Evolutionary conservation across 2,888 invertebrate species (phyloP).

Genomic region (Caenorhabditis becei): DNA sequence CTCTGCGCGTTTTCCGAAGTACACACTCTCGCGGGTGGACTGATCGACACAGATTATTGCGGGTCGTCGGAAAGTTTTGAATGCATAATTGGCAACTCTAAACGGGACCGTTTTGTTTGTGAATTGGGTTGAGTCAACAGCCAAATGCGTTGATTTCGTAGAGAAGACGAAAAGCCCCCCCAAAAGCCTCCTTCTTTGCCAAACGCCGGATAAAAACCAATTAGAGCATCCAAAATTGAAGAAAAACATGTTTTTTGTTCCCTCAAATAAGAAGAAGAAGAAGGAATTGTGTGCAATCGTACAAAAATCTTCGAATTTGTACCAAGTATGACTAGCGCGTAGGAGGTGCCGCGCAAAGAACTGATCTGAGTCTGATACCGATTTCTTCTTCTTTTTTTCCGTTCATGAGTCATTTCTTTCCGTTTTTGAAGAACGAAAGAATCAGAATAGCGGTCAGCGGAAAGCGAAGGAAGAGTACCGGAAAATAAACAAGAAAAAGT

Average conservation of each 20-base stretch:
- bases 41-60: constrained; percentile 43
- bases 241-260: constrained; percentile 38
- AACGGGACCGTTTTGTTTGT: neutral
- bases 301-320: constrained; percentile 29
- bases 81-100: constrained; percentile 30
- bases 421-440: neutral
- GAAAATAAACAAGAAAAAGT: constrained; percentile 31
- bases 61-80: constrained; percentile 22
- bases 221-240: constrained; percentile 30
- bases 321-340: constrained; percentile 9
- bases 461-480: no score
- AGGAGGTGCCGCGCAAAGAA: no score
- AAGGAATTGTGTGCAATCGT: neutral
- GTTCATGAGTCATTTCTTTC: neutral
- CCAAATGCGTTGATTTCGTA: neutral
- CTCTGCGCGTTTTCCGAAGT: constrained; percentile 45
- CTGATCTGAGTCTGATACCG: constrained; percentile 37
- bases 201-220: constrained; percentile 32
- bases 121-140: constrained; percentile 6
- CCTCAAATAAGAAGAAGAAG: neutral
- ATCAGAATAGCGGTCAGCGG: no score
- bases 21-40: constrained; percentile 19
- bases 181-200: constrained; percentile 1
- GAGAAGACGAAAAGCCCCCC: neutral
- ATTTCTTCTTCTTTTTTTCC: neutral